Conservation (phyloP, 2,888 invertebrate species). For the Chloromyia formosa region DNA sequence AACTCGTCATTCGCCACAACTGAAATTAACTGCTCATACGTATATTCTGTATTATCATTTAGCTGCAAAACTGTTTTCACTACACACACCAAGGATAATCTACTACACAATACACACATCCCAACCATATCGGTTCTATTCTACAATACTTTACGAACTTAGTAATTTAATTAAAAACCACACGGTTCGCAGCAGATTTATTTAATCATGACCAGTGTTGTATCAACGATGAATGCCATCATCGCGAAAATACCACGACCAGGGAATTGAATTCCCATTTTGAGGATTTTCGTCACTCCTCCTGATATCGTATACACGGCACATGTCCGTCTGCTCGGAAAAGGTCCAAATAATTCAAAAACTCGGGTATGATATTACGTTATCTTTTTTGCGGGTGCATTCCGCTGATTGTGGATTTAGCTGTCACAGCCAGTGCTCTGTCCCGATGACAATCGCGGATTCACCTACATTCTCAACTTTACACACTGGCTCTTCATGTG, state of each 20-base stretch:
- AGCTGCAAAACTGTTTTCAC: no score
- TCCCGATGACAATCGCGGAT: neutral
- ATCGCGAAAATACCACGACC: neutral
- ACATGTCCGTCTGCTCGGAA: no score
- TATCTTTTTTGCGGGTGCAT: neutral
- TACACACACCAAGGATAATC: no score
- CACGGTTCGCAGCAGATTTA: slow-evolving; percentile 44
- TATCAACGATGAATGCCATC: neutral
- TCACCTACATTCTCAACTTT: slow-evolving; percentile 5
- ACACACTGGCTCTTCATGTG: neutral
- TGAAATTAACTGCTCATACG: no score
- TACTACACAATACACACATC: no score
- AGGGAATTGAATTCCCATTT: slow-evolving; percentile 18
- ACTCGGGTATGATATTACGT: neutral
- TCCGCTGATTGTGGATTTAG: neutral
- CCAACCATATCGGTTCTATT: neutral
- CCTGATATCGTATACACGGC: neutral
- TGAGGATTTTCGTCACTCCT: slow-evolving; percentile 5
- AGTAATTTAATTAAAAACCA: slow-evolving; percentile 49
- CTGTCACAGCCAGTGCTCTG: neutral
- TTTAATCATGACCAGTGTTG: slow-evolving; percentile 41
- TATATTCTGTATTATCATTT: no score
- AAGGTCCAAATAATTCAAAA: no score
- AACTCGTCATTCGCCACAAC: no score
- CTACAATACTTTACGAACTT: neutral